Base-by-base conservation (phyloP, 2,797 vertebrate genomes). In the Distichodus sexfasciatus region DNA sequence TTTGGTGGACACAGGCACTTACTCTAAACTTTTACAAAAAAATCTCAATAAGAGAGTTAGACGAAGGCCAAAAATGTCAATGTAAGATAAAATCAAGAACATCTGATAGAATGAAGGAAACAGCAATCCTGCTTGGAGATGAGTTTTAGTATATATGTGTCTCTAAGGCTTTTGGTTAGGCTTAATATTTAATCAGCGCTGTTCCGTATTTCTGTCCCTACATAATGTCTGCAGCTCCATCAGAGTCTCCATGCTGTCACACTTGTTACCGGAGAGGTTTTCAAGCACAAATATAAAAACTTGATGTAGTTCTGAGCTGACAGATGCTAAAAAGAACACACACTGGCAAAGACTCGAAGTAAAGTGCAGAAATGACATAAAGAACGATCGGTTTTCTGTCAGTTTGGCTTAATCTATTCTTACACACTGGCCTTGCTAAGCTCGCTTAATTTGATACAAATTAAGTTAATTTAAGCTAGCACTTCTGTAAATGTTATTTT, bases 101-200 rank as follows among this genome's bases (percentile, higher is more conserved):
- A n/a, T n/a, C n/a, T n/a, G n/a, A n/a, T n/a, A n/a, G 31, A 4
- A 9, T 33, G 31, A 9, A 9, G 31, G 31, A 33, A 9, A 4
- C 9, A 21, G 12, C 8, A 6, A 19, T 21, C 41, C 26, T 57
- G 19, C 33, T n/a, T 9, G 29, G 31, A 48, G 6, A 26, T 10
- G 24, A 10, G 1, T 31, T 69, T 58, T 40, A 41, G 41, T 2
- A 28, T 11, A 43, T 15, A 29, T 10, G 38, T 2, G 3, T 43
- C 38, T 59, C 38, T 7, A n/a, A 26, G 38, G 57, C 38, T 40
- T 9, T 14, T 36, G 14, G 19, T 24, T 40, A 59, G n/a, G n/a
- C 38, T 59, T 15, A 59, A 59, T 59, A 59, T 43, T 59, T 59
- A 38, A 43, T 59, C 57, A 59, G 38, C n/a, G n/a, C 36, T 59